A percentile compares a stretch with the other conserved stretches of the same genome.
Conservation (phyloP, 2,113 vertebrate genomes). For the Manacus vitellinus region DNA sequence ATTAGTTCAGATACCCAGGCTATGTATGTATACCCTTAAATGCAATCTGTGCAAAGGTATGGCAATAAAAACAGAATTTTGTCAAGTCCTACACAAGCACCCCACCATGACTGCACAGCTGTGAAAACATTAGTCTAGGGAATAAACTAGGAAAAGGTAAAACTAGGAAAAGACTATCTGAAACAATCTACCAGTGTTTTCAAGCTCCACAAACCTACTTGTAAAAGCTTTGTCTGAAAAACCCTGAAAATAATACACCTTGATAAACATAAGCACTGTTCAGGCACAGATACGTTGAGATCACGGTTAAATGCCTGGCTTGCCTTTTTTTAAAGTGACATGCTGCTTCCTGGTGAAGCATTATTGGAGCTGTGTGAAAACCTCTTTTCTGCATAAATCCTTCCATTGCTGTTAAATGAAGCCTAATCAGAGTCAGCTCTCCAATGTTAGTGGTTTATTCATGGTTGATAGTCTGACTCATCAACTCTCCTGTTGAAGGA, state of each 20-base stretch:
- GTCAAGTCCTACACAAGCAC: slow-evolving; percentile 10
- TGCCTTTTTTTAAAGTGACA: neutral
- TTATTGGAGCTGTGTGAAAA: neutral
- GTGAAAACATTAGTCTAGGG: slow-evolving; percentile 45
- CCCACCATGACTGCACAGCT: neutral
- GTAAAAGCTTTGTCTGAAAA: slow-evolving; percentile 34
- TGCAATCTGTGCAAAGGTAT: neutral
- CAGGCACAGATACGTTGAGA: neutral
- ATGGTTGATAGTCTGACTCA: slow-evolving; percentile 30
- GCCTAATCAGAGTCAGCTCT: slow-evolving; percentile 2
- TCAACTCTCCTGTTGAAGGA: neutral
- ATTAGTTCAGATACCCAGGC: neutral
- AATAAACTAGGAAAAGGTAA: slow-evolving; percentile 32
- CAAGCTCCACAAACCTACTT: neutral
- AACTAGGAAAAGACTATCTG: neutral
- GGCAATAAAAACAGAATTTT: slow-evolving; percentile 15
- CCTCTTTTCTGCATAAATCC: slow-evolving; percentile 8
- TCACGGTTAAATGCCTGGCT: neutral
- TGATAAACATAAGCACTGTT: slow-evolving; percentile 4
- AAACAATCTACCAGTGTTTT: neutral
- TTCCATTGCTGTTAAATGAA: slow-evolving; percentile 25
- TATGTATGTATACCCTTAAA: slow-evolving; percentile 17
- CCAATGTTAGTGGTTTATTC: neutral
- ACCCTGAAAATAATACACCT: slow-evolving; percentile 4
- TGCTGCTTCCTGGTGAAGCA: neutral